phyloP scores from a whole-genome alignment of 2,113 vertebrate species.

The Pomatorhinus ruficollis region DNA sequence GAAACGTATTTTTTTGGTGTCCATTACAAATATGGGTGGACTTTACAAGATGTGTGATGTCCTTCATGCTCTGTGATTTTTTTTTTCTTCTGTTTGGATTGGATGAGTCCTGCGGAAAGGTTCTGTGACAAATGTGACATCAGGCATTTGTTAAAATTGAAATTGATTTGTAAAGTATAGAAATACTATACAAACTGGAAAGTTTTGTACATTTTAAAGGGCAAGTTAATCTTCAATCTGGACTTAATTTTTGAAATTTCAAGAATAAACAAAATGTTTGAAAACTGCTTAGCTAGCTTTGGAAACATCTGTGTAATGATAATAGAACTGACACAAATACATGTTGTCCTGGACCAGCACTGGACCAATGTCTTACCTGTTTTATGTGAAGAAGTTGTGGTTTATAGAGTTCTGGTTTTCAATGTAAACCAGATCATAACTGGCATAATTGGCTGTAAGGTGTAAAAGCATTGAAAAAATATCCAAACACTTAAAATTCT shows the following conservation, averaged over 20 bases:
- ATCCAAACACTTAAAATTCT: neutral
- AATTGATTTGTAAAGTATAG: neutral
- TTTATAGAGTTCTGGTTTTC: neutral
- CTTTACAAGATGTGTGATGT: neutral
- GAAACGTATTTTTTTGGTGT: fast-evolving
- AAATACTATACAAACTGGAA: neutral
- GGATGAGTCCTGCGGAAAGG: neutral
- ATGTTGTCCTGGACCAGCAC: neutral
- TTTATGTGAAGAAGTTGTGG: neutral
- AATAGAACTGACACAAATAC: neutral
- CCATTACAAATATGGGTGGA: neutral
- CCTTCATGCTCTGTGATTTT: neutral
- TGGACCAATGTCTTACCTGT: neutral
- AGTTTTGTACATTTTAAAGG: neutral
- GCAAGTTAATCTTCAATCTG: neutral
- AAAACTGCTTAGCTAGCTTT: neutral
- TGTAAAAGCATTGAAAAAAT: neutral
- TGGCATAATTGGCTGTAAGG: neutral
- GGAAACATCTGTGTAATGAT: neutral
- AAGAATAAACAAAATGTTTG: neutral
- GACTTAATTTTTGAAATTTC: neutral
- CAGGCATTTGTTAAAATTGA: neutral
- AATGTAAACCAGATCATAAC: neutral
- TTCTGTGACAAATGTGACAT: neutral
- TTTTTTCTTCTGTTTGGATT: neutral